Base-by-base conservation (phyloP, 1,140 invertebrate genomes). In the Apis laboriosa region DNA sequence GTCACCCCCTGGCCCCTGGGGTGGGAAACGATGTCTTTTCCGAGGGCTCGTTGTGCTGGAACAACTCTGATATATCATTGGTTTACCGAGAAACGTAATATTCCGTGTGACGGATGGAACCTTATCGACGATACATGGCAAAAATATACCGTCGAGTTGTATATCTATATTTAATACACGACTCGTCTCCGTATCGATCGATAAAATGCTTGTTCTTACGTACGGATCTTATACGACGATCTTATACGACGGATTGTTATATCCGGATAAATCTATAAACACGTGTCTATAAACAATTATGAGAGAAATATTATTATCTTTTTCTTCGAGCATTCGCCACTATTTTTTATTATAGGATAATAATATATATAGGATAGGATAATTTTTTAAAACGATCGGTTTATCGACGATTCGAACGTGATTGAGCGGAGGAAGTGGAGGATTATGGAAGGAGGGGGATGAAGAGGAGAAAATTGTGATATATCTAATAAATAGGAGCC, bases 401-500 rank as follows among this genome's bases (percentile, higher is more conserved):
- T 70, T 61, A 34, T 55, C 63, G 34, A 5, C 5, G 19, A 43
- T 43, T 43, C 34, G 34, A 43, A 43, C 34, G 34, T 43, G 34
- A 43, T 43, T n/a, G 55, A 17, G 0, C 49, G 21, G 60, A 19
- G 28, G 12, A 55, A 77, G 80, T 74, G 49, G 63, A 21, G 49
- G 63, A 21, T 80, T 63, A 67, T 60, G 51, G 68, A 68, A 68
- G 12, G 1, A 51, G 17, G 13, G 21, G 60, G 43, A 67, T 51
- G 56, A 68, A 24, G 28, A 53, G 60, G 8, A 73, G 60, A 74
- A 72, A 81, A 92, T 92, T 88, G 91, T 88, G 85, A 85, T 86
- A 70, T 66, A 82, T 78, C 87, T 93, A 92, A 93, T 92, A 92
- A 93, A 93, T 93, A 90, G 90, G 86, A 88, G 90, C 90, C 87